phyloP scores from a whole-genome alignment of 2,797 vertebrate genomes.

The Sebastiscus tertius region DNA sequence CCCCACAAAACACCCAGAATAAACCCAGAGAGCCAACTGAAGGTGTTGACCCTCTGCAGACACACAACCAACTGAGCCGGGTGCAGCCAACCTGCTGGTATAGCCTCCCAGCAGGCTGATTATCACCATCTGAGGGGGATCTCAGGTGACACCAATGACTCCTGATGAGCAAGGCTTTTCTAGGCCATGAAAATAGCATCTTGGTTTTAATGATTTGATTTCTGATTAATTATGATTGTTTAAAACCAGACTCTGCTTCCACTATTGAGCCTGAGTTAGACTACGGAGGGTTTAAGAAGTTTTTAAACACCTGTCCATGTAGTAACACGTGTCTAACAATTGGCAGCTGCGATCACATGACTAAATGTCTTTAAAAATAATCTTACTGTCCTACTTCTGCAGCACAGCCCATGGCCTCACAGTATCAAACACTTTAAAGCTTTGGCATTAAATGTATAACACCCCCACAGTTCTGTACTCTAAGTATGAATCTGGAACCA shows the following conservation, averaged over 20 bases:
- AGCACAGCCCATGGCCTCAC: not conserved
- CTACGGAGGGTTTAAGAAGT: not conserved
- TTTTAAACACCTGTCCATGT: constrained; percentile 2
- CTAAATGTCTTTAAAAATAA: constrained; percentile 30
- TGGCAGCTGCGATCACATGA: not conserved
- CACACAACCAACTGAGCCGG: no score
- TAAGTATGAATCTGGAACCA: not conserved
- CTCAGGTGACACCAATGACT: no score
- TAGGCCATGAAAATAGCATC: not conserved
- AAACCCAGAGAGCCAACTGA: no score
- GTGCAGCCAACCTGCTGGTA: no score
- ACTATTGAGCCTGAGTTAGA: not conserved
- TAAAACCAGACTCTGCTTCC: not conserved
- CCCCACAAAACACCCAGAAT: no score
- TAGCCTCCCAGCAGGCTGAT: no score
- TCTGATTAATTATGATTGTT: no score
- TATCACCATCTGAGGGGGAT: no score
- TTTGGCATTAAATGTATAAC: not conserved
- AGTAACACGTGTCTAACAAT: constrained; percentile 7
- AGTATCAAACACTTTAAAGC: not conserved
- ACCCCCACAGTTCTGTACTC: not conserved
- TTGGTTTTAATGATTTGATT: no score
- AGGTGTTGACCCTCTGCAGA: no score
- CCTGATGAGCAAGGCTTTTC: no score
- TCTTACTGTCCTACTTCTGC: not conserved